phyloP scores from a whole-genome alignment of 2,113 vertebrate genomes.

The Menidia beryllina region DNA sequence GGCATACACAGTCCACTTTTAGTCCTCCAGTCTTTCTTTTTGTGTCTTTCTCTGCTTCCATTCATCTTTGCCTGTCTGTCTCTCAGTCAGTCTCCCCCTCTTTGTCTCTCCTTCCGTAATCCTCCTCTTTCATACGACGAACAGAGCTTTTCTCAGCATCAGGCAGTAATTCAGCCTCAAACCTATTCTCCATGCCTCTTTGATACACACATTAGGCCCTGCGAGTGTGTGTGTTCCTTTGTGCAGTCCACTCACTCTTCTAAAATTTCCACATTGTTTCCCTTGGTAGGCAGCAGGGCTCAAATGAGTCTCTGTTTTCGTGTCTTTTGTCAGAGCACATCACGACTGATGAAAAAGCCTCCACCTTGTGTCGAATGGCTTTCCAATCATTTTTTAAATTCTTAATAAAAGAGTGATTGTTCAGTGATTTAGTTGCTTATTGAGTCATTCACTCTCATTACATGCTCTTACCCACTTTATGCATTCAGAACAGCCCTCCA shows the following conservation, averaged over 20 bases:
- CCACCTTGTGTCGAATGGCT: conserved; percentile 35
- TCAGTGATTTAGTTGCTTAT: conserved; percentile 41
- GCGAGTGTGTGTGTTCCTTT: conserved; percentile 71
- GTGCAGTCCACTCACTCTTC: conserved; percentile 70
- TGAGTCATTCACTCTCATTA: conserved; percentile 20
- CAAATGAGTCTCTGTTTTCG: conserved; percentile 68
- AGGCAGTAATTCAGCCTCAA: conserved; percentile 70
- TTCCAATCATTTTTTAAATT: conserved; percentile 32
- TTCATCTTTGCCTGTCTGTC: conserved; percentile 31
- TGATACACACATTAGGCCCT: conserved; percentile 72
- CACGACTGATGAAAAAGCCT: conserved; percentile 23
- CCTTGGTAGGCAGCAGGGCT: conserved; percentile 49
- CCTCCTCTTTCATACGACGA: conserved; percentile 66
- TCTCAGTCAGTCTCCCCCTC: conserved; percentile 41
- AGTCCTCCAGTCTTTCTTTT: conserved; percentile 16
- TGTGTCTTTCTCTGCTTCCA: conserved; percentile 13
- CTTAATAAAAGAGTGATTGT: conserved; percentile 29
- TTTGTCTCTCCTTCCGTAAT: conserved; percentile 58
- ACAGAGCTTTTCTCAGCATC: conserved; percentile 67
- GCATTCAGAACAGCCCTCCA: conserved; percentile 45
- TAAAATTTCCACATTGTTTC: conserved; percentile 82
- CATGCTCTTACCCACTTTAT: conserved; percentile 27
- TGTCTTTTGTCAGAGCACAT: conserved; percentile 34
- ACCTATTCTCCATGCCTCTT: conserved; percentile 77
- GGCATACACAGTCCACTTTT: neutral